Base-by-base conservation (phyloP, 2,888 invertebrate species). In the Ligdia adustata region DNA sequence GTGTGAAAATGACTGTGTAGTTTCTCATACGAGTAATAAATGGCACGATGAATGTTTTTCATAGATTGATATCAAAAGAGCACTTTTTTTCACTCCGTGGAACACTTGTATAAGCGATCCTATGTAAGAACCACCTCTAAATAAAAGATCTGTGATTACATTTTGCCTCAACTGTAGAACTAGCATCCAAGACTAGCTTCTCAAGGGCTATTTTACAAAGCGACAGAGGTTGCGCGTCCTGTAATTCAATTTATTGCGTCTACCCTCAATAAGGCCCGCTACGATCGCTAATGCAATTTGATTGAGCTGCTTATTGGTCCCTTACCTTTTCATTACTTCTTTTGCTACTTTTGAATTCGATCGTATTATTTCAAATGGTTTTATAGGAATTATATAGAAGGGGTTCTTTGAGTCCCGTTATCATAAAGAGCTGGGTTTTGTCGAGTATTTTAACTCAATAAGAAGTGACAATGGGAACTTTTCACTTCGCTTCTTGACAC, bases 241-340 rank as follows among this genome's bases (percentile, higher is more conserved):
- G 75, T 86, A 84, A 88, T 83, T 88, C 78, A 85, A 88, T 86
- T 82, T 82, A 75, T 76, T 69, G 73, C 72, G 72, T 76, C 80
- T 74, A 72, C 77, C 73, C 74, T 66, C 56, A 59, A 44, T 66
- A 68, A 73, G 77, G 46, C 75, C 66, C 69, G 73, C 67, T 64
- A 69, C 55, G 59, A 69, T 77, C 72, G 79, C 79, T 88, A 89
- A 87, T 84, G 76, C 84, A 77, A 86, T 87, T 82, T 82, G 79
- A 83, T 82, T 73, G 77, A 78, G 80, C 82, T 79, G 79, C 84
- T 89, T 84, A 89, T 81, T 82, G 82, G 76, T 74, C 72, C 78
- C 85, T 86, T 84, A 79, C 80, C 77, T 76, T 82, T 83, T 81
- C 80, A 87, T 85, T 83, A 80, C 66, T 47, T 49, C 63, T 64